Percentiles rank a stretch among this genome's conserved stretches.
Evolutionary conservation across 2,888 invertebrate species (phyloP).

Genomic region (Andrena trimmerana): DNA sequence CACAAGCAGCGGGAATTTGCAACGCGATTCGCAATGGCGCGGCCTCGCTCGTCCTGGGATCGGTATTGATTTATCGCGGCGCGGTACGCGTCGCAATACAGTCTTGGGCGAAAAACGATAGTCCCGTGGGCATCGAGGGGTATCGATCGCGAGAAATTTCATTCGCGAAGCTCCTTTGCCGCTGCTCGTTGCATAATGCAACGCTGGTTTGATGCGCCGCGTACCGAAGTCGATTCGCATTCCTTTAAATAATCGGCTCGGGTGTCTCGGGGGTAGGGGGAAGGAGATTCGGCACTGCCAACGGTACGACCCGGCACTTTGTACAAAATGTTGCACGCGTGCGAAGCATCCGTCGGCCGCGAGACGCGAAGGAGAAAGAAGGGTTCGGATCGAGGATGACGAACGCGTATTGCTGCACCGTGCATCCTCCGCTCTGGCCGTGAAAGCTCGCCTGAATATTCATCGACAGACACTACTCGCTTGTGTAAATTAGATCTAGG

Average conservation of each 20-base stretch:
- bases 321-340: too few relatives aligned
- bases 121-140: conserved; percentile 23
- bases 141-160: conserved; percentile 40
- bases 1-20: conserved; percentile 44
- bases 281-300: too few relatives aligned
- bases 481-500: conserved; percentile 57
- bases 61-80: conserved; percentile 64
- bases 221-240: background rate
- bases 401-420: conserved; percentile 43
- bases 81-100: conserved; percentile 39
- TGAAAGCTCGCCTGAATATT: conserved; percentile 52
- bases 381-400: conserved; percentile 21
- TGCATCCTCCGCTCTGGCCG: conserved; percentile 45
- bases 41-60: conserved; percentile 48
- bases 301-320: too few relatives aligned
- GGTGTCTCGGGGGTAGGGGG: too few relatives aligned
- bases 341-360: conserved; percentile 8
- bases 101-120: conserved; percentile 32
- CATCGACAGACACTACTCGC: conserved; percentile 56
- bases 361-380: conserved; percentile 3
- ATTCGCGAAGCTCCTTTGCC: background rate
- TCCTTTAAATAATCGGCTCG: too few relatives aligned
- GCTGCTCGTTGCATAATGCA: too few relatives aligned
- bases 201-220: background rate
- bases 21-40: conserved; percentile 45